A percentile compares a stretch with the other conserved stretches of the same genome.
These are phyloP conservation scores for Hyposoter dolosus DNA, from an alignment of 2,888 invertebrate genomes.

Conservation along the genomic window DNA sequence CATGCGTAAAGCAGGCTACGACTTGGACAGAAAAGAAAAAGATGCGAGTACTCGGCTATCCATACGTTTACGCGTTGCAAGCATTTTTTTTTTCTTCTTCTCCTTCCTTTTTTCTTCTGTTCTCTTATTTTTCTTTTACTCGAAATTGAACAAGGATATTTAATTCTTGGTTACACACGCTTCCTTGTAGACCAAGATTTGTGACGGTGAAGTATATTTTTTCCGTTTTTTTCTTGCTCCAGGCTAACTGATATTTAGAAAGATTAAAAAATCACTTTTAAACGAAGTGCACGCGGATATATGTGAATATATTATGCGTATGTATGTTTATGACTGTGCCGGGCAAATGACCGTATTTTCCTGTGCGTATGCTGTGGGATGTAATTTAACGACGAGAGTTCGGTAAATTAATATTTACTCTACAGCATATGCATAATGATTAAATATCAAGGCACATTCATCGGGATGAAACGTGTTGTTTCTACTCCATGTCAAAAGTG, in stretches of 20 bases:
- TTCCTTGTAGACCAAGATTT: constrained; percentile 1
- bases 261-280: background rate
- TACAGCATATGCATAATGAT: background rate
- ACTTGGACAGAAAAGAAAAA: constrained; percentile 36
- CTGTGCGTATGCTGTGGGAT: background rate
- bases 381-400: background rate
- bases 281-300: background rate
- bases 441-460: background rate
- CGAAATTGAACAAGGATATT: constrained; percentile 12
- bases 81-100: background rate
- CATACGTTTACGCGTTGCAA: constrained; percentile 26
- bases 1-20: background rate
- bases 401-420: constrained; percentile 7
- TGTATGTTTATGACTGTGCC: background rate
- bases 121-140: background rate
- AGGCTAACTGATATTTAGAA: background rate
- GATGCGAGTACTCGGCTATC: constrained; percentile 28
- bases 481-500: background rate
- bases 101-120: background rate
- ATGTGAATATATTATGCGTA: background rate
- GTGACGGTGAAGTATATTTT: background rate
- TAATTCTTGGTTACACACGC: background rate
- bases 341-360: background rate
- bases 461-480: background rate
- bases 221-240: background rate